phyloP scores from a whole-genome alignment of 2,797 vertebrate species.

The Siniperca undulata region DNA sequence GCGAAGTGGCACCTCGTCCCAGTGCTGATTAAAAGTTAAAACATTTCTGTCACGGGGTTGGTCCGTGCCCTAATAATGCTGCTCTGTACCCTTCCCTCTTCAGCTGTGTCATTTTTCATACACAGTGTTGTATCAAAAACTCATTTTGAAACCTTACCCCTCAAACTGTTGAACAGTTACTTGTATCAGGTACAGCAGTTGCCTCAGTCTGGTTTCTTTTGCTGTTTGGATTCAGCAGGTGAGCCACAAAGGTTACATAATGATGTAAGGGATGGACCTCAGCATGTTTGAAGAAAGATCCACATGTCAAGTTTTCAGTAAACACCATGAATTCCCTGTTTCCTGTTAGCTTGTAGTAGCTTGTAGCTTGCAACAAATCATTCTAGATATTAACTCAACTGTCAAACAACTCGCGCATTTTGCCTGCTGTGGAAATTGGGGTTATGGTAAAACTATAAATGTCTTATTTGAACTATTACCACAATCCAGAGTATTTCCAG shows the following conservation, averaged over 20 bases:
- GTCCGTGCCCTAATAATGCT: neutral
- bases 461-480: neutral
- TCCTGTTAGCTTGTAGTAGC: neutral
- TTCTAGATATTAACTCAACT: neutral
- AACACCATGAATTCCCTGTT: neutral
- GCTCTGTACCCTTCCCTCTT: neutral
- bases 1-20: no score
- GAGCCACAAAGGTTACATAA: neutral
- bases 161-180: neutral
- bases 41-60: neutral
- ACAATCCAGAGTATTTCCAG: neutral
- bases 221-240: neutral
- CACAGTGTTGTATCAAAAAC: neutral
- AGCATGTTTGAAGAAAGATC: neutral
- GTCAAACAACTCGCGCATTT: neutral
- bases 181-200: no score
- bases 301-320: neutral
- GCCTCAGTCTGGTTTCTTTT: neutral
- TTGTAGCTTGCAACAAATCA: neutral
- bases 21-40: no score
- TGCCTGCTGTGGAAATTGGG: neutral
- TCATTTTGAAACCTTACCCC: neutral
- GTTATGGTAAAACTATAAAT: neutral
- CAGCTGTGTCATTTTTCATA: conserved; percentile 5
- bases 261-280: neutral